A percentile compares a stretch with the other conserved stretches of the same genome.
These are phyloP conservation scores for Ochropleura leucogaster DNA, from an alignment of 2,888 invertebrate genomes.

Conservation along the genomic window DNA sequence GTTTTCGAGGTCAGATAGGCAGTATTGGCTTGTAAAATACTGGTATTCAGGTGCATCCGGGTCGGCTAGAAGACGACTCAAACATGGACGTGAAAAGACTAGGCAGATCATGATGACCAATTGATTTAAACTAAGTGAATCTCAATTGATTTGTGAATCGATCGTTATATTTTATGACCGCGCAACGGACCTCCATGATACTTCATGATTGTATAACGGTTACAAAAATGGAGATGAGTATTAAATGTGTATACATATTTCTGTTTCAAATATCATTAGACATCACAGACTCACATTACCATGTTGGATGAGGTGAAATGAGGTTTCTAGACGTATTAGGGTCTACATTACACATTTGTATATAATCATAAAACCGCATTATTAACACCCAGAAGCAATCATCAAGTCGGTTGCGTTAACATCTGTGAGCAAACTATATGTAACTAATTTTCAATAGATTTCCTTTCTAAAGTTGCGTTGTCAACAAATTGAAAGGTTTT, in stretches of 20 bases:
- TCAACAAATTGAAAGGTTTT: slow-evolving; percentile 6
- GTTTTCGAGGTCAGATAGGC: neutral
- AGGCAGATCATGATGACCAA: slow-evolving; percentile 3
- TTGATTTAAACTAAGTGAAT: slow-evolving; percentile 21
- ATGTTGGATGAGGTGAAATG: slow-evolving; percentile 30
- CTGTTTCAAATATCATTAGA: neutral
- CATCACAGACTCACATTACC: slow-evolving; percentile 16
- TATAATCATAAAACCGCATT: slow-evolving; percentile 56
- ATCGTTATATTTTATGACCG: slow-evolving; percentile 32
- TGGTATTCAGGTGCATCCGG: neutral
- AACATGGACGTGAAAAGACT: neutral
- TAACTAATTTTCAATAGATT: slow-evolving; percentile 63
- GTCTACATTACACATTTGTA: slow-evolving; percentile 57
- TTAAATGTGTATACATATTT: neutral
- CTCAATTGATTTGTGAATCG: slow-evolving; percentile 31
- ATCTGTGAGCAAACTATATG: slow-evolving; percentile 66
- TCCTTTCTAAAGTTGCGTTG: slow-evolving; percentile 67
- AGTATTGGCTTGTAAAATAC: neutral
- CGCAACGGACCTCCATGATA: slow-evolving; percentile 22
- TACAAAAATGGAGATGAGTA: slow-evolving; percentile 10
- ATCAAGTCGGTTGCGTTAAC: slow-evolving; percentile 39
- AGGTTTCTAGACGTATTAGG: slow-evolving; percentile 49
- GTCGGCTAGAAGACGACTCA: neutral
- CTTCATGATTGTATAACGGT: slow-evolving; percentile 34
- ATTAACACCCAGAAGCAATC: slow-evolving; percentile 68